These are phyloP conservation scores for Microcebus griseorufus DNA, from an alignment of 2,113 vertebrate species.

Conservation along the genomic window DNA sequence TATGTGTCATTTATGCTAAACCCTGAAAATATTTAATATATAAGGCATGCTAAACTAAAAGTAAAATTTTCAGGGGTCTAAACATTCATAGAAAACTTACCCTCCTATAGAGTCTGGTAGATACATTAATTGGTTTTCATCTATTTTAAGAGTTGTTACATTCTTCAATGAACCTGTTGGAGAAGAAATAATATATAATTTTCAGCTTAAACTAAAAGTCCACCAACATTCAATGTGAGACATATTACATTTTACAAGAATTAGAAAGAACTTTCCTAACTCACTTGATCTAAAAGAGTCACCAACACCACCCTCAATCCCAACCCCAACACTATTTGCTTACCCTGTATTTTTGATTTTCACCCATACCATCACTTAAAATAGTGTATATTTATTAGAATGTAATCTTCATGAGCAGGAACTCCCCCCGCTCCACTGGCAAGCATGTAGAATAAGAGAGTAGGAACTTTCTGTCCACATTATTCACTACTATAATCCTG, in stretches of 20 bases:
- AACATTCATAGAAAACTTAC: conserved; percentile 85
- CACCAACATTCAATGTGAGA: conserved; percentile 10
- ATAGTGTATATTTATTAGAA: not conserved
- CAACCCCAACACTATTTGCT: not conserved
- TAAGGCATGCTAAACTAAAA: not conserved
- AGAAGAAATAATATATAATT: conserved; percentile 66
- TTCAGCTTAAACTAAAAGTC: conserved; percentile 48
- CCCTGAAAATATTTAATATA: not conserved
- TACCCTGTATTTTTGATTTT: not conserved
- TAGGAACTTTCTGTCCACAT: not conserved
- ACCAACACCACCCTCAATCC: not conserved
- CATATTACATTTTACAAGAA: conserved; percentile 16
- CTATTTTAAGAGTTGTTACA: conserved; percentile 95
- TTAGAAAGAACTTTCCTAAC: conserved; percentile 28
- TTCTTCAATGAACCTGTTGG: conserved; percentile 94
- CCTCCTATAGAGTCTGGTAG: conserved; percentile 97
- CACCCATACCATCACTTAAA: not conserved
- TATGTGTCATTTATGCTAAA: not conserved
- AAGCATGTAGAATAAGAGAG: not conserved
- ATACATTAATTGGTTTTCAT: conserved; percentile 98
- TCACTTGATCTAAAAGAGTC: not conserved
- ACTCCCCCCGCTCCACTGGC: not conserved
- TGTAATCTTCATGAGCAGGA: not conserved
- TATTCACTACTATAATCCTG: not conserved
- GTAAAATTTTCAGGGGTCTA: not conserved